phyloP scores from a whole-genome alignment of 2,797 vertebrate species.

The Hapalemur alaotrensis region DNA sequence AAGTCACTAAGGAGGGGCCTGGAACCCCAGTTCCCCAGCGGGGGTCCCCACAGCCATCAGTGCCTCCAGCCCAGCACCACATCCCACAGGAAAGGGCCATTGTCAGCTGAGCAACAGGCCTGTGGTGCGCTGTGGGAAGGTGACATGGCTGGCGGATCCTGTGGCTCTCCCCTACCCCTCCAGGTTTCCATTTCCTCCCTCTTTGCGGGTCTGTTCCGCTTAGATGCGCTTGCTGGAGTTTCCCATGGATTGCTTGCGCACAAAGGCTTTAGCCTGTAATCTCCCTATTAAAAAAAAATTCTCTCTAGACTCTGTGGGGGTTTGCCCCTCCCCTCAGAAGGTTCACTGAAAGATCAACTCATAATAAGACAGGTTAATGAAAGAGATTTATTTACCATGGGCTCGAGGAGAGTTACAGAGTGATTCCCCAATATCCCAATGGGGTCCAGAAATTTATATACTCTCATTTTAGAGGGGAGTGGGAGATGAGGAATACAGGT shows the following conservation, averaged over 20 bases:
- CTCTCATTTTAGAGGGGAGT: background rate
- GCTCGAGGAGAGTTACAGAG: background rate
- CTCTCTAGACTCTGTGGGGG: background rate
- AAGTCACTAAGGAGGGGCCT: fast-evolving
- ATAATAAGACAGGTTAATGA: background rate
- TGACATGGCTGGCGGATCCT: background rate
- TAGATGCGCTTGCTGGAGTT: background rate
- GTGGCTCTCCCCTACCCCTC: fast-evolving
- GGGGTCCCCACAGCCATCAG: fast-evolving
- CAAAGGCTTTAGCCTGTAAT: background rate
- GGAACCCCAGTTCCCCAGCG: fast-evolving
- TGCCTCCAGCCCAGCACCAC: fast-evolving
- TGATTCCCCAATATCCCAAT: background rate
- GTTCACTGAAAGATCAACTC: background rate
- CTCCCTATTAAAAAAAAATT: background rate
- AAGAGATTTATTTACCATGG: background rate
- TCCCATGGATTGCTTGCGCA: fast-evolving
- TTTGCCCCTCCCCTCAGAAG: background rate
- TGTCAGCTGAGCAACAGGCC: fast-evolving
- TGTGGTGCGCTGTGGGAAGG: background rate
- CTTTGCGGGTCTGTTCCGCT: background rate
- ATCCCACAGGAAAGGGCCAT: background rate
- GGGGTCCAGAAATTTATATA: background rate
- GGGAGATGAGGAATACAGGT: background rate
- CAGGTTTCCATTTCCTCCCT: background rate